Conservation (phyloP, 2,797 vertebrate genomes). For the Diplodus puntazzo region DNA sequence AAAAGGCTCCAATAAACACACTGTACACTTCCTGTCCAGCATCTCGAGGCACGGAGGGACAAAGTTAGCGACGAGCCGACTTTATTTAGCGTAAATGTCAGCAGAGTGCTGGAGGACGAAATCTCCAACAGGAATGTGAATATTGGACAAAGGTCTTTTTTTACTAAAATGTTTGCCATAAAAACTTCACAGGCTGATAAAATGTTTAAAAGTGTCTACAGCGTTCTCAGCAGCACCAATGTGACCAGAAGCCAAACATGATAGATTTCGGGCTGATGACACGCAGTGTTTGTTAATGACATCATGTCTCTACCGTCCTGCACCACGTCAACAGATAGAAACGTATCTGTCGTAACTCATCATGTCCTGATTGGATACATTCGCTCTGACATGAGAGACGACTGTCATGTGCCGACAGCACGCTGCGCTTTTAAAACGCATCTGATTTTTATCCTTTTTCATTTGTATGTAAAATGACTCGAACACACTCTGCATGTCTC, state of each 20-base stretch:
- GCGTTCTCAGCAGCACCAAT: too few species aligned
- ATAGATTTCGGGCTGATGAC: neutral
- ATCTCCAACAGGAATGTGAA: neutral
- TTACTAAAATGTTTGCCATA: neutral
- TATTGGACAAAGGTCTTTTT: neutral
- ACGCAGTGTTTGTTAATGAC: too few species aligned
- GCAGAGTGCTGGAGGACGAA: neutral
- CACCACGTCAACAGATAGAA: neutral
- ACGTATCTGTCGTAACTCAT: conserved; percentile 7
- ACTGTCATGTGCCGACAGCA: neutral
- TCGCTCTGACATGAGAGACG: too few species aligned
- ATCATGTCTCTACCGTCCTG: neutral
- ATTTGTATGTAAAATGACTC: conserved; percentile 9
- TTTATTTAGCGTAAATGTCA: neutral
- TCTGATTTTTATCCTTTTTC: conserved; percentile 27
- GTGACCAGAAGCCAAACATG: neutral
- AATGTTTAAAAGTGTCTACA: conserved; percentile 10
- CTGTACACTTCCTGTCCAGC: neutral
- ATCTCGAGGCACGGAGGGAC: neutral
- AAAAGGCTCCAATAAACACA: neutral
- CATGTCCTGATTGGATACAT: conserved; percentile 16
- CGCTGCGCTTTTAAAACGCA: neutral
- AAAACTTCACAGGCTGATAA: conserved; percentile 13
- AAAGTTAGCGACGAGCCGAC: neutral
- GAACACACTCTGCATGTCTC: neutral